These are phyloP conservation scores for Auanema sp. DNA, from an alignment of 2,888 invertebrate species.

Conservation along the genomic window DNA sequence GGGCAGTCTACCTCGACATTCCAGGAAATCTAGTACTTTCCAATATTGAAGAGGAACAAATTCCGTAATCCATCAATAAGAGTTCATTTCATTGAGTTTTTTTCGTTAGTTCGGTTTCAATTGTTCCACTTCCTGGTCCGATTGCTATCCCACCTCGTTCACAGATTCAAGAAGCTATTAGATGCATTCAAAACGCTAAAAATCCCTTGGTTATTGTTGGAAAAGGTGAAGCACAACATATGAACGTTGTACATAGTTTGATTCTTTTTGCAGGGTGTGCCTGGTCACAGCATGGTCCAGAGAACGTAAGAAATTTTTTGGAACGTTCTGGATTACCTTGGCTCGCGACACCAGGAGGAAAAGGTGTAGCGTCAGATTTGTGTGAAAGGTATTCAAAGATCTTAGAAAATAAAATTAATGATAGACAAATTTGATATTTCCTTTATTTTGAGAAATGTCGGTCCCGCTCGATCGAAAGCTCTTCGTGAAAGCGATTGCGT, in stretches of 20 bases:
- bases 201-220: conserved; percentile 87
- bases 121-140: conserved; percentile 70
- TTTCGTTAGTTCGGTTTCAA: conserved; percentile 28
- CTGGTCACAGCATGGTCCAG: conserved; percentile 56
- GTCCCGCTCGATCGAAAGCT: conserved; percentile 68
- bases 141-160: conserved; percentile 75
- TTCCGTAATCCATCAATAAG: conserved; percentile 18
- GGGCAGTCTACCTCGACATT: conserved; percentile 86
- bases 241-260: neutral
- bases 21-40: conserved; percentile 75
- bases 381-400: conserved; percentile 75
- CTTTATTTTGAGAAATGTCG: conserved; percentile 54
- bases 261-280: conserved; percentile 30
- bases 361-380: conserved; percentile 63
- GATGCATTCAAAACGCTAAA: conserved; percentile 73
- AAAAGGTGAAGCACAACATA: conserved; percentile 71
- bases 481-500: conserved; percentile 85
- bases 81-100: neutral
- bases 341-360: conserved; percentile 91
- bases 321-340: conserved; percentile 79
- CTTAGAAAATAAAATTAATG: too few relatives aligned
- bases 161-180: conserved; percentile 75
- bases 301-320: conserved; percentile 67
- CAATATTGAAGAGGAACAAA: conserved; percentile 37
- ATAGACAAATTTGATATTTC: too few relatives aligned